These are phyloP conservation scores for Campoplex capitator DNA, from an alignment of 2,888 invertebrate species.

Conservation along the genomic window DNA sequence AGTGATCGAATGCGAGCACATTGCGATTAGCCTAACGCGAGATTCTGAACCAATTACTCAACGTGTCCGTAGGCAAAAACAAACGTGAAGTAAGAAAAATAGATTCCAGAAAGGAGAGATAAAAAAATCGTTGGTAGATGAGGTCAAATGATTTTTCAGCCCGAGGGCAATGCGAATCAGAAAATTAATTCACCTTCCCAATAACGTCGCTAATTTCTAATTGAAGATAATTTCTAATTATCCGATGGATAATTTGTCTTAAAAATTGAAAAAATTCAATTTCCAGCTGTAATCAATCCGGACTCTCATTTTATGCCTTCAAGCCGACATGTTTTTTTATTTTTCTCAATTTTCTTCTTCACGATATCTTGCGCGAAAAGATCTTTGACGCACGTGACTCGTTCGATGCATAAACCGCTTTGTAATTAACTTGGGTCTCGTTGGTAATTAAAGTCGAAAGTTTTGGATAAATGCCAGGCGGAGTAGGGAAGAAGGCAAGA, in stretches of 20 bases:
- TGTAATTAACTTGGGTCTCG: constrained; percentile 59
- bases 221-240: neutral
- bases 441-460: constrained; percentile 63
- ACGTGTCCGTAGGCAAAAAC: constrained; percentile 27
- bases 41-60: constrained; percentile 59
- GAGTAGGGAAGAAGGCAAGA: constrained; percentile 10
- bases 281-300: neutral
- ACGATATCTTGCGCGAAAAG: constrained; percentile 1
- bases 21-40: constrained; percentile 40
- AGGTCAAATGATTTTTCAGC: neutral
- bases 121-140: neutral
- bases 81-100: constrained; percentile 30
- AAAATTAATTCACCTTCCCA: neutral
- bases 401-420: constrained; percentile 48
- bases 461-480: constrained; percentile 55
- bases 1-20: constrained; percentile 49
- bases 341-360: neutral
- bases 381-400: constrained; percentile 35
- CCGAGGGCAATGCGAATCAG: neutral
- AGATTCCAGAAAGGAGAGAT: constrained; percentile 11
- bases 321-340: neutral
- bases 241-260: neutral
- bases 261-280: neutral
- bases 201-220: neutral
- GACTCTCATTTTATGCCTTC: neutral